Base-by-base conservation (phyloP, 1,140 invertebrate genomes). In the Halictus rubicundus region DNA sequence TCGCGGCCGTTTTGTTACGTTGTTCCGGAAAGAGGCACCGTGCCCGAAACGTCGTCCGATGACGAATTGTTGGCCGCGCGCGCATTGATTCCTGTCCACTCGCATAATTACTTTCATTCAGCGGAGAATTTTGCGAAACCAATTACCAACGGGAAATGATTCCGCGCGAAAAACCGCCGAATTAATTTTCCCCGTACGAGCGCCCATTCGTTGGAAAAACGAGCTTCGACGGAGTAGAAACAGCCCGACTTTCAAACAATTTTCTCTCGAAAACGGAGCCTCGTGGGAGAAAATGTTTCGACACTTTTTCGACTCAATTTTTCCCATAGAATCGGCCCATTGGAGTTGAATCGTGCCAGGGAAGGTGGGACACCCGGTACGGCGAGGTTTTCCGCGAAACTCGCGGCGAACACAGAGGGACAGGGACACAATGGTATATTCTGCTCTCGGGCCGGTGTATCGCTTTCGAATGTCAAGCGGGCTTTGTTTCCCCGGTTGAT, bases 401-500 rank as follows among this genome's bases (percentile, higher is more conserved):
- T 16, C 49, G 49, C 19, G 19, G 2, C 46, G 59, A 32, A 78
- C 71, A 78, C 71, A 64, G 49, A 78, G 49, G 71, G 49, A 72
- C 42, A 14, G 42, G 46, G 42, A 46, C 49, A 52, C 19, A 64
- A 78, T 78, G 39, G 42, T 32, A 64, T 72, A 71, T 64, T 71
- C 59, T 72, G 37, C 32, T 8, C 21, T 21, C 32, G 32, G 21
- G 21, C 19, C 32, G 68, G 23, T 64, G 19, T 64, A 72, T 78
- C 76, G 76, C 59, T 78, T 78, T 70, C 68, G 63, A 64, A 71
- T 64, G 76, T 78, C 76, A 32, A 42, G 68, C 54, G 52, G 71
- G 76, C 76, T 78, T 78, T 78, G 76, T 78, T 71, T 64, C 46
- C 10, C 32, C 32, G 32, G 23, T 78, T 71, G 76, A 78, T 78